Conservation (phyloP, 2,797 vertebrate species). For the Pterois miles region DNA sequence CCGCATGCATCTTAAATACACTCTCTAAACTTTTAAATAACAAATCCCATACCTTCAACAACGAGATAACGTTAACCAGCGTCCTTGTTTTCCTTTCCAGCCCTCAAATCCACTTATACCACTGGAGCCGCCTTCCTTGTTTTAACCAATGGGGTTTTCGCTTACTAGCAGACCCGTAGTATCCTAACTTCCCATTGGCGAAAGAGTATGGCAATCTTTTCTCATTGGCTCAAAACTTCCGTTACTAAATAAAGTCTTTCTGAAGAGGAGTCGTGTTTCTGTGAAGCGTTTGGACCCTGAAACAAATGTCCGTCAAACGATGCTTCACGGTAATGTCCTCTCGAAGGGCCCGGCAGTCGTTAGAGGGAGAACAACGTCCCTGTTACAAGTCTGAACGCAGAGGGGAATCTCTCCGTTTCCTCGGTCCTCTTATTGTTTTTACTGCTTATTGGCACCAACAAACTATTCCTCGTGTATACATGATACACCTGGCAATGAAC, state of each 20-base stretch:
- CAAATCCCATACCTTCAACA: constrained; percentile 78
- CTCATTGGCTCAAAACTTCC: constrained; percentile 82
- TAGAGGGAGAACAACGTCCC: not conserved
- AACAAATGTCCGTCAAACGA: constrained; percentile 15
- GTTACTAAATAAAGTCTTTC: constrained; percentile 79
- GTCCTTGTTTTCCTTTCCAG: constrained; percentile 86
- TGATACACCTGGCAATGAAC: too few species aligned
- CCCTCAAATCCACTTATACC: constrained; percentile 84
- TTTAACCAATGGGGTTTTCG: constrained; percentile 49
- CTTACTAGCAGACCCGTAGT: constrained; percentile 57
- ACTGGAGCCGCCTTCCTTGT: constrained; percentile 61
- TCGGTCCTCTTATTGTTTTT: too few species aligned
- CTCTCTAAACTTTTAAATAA: constrained; percentile 70
- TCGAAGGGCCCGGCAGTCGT: not conserved
- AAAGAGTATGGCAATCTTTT: constrained; percentile 72
- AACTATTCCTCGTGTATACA: too few species aligned
- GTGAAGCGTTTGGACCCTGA: not conserved
- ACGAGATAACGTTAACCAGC: constrained; percentile 73
- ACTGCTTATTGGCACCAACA: too few species aligned
- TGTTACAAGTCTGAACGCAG: not conserved
- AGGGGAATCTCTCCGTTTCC: too few species aligned
- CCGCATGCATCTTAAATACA: not conserved
- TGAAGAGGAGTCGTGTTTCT: constrained; percentile 32
- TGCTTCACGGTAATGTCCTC: not conserved
- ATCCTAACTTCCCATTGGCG: constrained; percentile 72